Conservation (phyloP, 2,888 invertebrate genomes). For the Camponotus fellah region DNA sequence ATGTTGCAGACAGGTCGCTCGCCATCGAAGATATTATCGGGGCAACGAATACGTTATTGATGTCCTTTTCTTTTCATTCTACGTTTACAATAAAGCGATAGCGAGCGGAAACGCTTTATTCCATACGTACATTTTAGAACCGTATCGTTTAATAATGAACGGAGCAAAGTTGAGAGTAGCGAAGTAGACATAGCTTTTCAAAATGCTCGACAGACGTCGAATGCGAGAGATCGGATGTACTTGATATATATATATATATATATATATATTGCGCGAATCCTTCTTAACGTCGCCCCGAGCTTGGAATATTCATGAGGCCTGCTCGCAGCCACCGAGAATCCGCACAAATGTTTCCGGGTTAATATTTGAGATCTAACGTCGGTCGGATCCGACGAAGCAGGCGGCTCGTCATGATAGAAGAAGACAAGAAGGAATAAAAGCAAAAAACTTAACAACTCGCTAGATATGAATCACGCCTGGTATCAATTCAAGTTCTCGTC, state of each 20-base stretch:
- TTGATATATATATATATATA: slow-evolving; percentile 42
- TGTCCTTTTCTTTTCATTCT: not conserved
- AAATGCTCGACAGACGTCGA: slow-evolving; percentile 48
- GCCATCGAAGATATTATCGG: slow-evolving; percentile 6
- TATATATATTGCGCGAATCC: slow-evolving; percentile 51
- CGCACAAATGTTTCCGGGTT: slow-evolving; percentile 72
- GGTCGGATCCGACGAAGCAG: slow-evolving; percentile 15
- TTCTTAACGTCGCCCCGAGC: slow-evolving; percentile 67
- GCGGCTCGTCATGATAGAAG: slow-evolving; percentile 15
- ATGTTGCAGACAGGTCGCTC: slow-evolving; percentile 29
- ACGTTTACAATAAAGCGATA: not conserved
- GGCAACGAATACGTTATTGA: slow-evolving; percentile 23
- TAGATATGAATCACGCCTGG: slow-evolving; percentile 13
- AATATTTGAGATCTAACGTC: slow-evolving; percentile 68
- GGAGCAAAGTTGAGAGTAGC: slow-evolving; percentile 31
- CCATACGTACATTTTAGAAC: slow-evolving; percentile 3
- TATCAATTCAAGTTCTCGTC: slow-evolving; percentile 3
- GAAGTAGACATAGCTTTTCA: slow-evolving; percentile 24
- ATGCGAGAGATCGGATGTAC: slow-evolving; percentile 43
- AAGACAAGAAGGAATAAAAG: slow-evolving; percentile 28
- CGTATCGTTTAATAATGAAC: slow-evolving; percentile 38
- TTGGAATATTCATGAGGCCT: slow-evolving; percentile 73
- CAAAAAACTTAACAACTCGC: not conserved
- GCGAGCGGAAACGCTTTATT: not conserved
- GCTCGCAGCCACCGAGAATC: slow-evolving; percentile 69